Conservation (phyloP, 2,113 vertebrate species). For the Thalassarche chlororhynchos region DNA sequence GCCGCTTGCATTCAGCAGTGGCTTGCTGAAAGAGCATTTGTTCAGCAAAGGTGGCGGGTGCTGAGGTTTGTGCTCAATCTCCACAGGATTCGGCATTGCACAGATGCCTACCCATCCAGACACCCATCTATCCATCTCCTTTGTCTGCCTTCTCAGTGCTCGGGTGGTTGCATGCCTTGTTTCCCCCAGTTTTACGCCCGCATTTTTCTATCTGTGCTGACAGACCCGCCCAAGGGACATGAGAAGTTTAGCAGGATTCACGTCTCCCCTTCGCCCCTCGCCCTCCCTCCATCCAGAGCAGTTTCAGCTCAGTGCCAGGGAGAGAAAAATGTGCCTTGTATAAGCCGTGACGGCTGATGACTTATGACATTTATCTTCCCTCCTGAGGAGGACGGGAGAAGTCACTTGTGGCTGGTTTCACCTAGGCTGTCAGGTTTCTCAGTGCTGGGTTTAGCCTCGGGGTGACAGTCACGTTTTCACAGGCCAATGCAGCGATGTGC, state of each 20-base stretch:
- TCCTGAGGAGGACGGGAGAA: neutral
- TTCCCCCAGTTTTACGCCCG: neutral
- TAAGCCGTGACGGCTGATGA: neutral
- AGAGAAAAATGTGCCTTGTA: slow-evolving; percentile 33
- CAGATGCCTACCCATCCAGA: neutral
- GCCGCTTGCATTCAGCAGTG: neutral
- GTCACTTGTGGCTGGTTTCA: slow-evolving; percentile 50
- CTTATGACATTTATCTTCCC: slow-evolving; percentile 65
- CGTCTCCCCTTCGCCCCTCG: neutral
- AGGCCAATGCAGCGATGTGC: neutral
- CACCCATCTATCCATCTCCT: neutral
- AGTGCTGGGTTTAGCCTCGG: neutral
- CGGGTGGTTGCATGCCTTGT: fast-evolving
- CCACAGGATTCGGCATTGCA: neutral
- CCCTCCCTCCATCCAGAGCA: neutral
- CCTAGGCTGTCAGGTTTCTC: slow-evolving; percentile 22
- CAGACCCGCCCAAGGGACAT: neutral
- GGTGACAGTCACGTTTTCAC: neutral
- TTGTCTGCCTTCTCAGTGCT: neutral
- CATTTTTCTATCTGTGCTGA: neutral
- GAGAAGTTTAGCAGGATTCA: neutral
- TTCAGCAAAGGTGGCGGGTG: neutral
- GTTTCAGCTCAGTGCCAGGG: neutral
- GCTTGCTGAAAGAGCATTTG: neutral
- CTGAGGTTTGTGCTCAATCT: neutral